Percentiles rank a stretch among this genome's conserved stretches.
Evolutionary conservation across 2,888 invertebrate genomes (phyloP).

Genomic region (Euplagia quadripunctaria): DNA sequence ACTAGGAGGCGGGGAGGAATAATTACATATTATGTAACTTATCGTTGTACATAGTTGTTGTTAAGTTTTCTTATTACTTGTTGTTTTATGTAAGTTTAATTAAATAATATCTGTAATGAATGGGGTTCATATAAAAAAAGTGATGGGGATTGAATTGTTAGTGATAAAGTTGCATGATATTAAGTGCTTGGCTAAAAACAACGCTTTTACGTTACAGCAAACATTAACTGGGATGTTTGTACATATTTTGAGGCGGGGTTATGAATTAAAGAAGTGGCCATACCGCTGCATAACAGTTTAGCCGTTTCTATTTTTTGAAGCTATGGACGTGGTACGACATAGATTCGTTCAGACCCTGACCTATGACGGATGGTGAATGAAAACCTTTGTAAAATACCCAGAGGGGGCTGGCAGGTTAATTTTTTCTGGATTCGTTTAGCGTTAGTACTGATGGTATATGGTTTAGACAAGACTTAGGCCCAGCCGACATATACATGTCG

Average conservation of each 20-base stretch:
- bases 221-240: too few relatives aligned
- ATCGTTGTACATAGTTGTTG: constrained; percentile 11
- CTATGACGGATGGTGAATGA: background rate
- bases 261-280: too few relatives aligned
- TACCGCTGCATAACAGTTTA: too few relatives aligned
- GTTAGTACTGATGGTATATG: too few relatives aligned
- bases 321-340: background rate
- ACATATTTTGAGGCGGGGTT: too few relatives aligned
- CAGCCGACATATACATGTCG: background rate
- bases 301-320: background rate
- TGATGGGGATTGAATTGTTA: background rate
- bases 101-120: background rate
- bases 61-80: constrained; percentile 18
- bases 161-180: background rate
- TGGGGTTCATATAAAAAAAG: background rate
- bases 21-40: constrained; percentile 38
- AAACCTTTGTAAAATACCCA: background rate
- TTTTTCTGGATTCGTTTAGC: background rate
- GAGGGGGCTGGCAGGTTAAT: background rate
- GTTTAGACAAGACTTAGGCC: background rate
- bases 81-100: too few relatives aligned
- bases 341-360: background rate
- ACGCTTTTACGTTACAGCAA: too few relatives aligned
- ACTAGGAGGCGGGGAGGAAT: constrained; percentile 33
- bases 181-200: background rate